Base-by-base conservation (phyloP, 2,113 vertebrate species). In the Dunckerocampus dactyliophorus region DNA sequence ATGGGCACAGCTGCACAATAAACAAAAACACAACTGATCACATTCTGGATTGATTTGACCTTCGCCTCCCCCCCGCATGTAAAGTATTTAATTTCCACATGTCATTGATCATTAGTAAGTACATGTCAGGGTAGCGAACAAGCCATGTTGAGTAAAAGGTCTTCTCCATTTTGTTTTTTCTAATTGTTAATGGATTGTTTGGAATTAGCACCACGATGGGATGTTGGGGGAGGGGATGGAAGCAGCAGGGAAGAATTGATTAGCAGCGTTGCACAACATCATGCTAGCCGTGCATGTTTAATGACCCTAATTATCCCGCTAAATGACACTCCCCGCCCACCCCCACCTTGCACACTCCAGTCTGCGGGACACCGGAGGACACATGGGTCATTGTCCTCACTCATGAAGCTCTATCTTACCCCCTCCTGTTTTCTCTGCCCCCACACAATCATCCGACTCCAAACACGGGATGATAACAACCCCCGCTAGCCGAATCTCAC, bases 381-480 rank as follows among this genome's bases (percentile, higher is more conserved):
- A 86, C 76, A 74, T 52, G 74, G 76, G 69, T 79, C 83, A 80
- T 82, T 88, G 75, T 84, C 61, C 64, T 28, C 67, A 76, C 65
- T 73, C 7, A 34, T 34, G 31, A 34, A 34, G 66, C 69, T 65
- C 62, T 46, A 55, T 14, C 43, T 59, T 22, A 13, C 50, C 24
- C 49, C 19, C 47, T 54, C 63, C 15, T 2, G 19, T 22, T 59
- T 45, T n/a, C 37, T 24, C 19, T 11, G 51, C 1, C 17, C 52
- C 42, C 56, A 20, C 47, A 8, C 19, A 34, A 11, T 34, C 19
- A 16, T 1, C 63, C 59, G 68, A 51, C 37, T 59, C 64, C 66
- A 73, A 52, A 43, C 14, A 42, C 58, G 56, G 51, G 68, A 61
- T 67, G 70, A 72, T 66, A 68, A 24, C 59, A 62, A 59, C 53